Evolutionary conservation across 2,113 vertebrate species (phyloP), one percentile per base, ranked within the genome.

Genomic region (Prolemur simus): DNA sequence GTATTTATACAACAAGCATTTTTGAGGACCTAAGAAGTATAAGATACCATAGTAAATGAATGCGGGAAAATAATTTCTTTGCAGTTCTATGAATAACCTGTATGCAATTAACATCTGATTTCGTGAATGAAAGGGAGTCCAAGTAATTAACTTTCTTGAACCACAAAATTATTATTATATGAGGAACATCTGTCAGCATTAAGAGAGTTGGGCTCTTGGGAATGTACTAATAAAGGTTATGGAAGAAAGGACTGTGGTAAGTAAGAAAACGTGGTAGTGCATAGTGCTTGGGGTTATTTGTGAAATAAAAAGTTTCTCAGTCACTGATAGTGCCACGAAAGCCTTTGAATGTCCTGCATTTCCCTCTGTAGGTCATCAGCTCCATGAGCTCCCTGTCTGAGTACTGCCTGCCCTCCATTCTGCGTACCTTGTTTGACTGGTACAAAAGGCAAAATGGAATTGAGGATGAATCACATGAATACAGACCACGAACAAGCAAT

Each of bases 361-460:
- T 86, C 93, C 80, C 82, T 87, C 9, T 68, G 49, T 71, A 99
- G 99, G 98, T 99, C 98, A 99, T 99, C 98, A 99, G 98, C 98
- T 99, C 99, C 45, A 99, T 99, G 99, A 99, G 99, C 97, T 99
- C 99, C 17, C 99, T 99, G 76, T 99, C 99, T 32, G 99, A 99
- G 97, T 99, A 99, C 97, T 99, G 99, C 97, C 98, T 99, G 34
- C 99, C 99, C 25, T 99, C 99, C 60, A 99, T 99, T 94, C 99
- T 99, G 81, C 99, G 99, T 74, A 99, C 99, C 18, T 98, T 99
- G 89, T 99, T 99, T 92, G 99, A 99, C 97, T 99, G 99, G 99
- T 99, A 99, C 98, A 99, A 99, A 98, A 99, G 99, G 82, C 99
- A 99, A 98, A 99, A 99, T 21, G 99, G 99, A 95, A 99, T 99